These are phyloP conservation scores for Hydrophis major DNA, from an alignment of 2,797 vertebrate genomes.

Conservation along the genomic window DNA sequence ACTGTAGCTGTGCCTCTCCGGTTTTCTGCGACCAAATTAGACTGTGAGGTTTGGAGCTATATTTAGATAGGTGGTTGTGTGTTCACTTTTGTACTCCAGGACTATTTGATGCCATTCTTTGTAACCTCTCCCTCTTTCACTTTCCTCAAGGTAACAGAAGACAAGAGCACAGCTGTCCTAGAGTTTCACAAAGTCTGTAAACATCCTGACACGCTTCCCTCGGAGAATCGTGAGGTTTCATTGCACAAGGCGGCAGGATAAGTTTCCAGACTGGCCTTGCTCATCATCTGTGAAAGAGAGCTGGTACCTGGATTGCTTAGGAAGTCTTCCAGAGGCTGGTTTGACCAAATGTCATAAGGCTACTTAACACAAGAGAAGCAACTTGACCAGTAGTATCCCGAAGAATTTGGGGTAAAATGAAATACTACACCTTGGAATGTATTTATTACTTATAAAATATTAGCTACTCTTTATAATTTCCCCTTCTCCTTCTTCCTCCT, in stretches of 20 bases:
- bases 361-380: slow-evolving; percentile 43
- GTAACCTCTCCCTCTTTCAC: slow-evolving; percentile 57
- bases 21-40: slow-evolving; percentile 7
- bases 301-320: slow-evolving; percentile 59
- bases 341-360: slow-evolving; percentile 65
- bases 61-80: not conserved
- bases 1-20: not conserved
- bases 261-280: slow-evolving; percentile 46
- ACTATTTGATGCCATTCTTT: not conserved
- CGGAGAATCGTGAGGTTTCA: slow-evolving; percentile 71
- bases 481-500: slow-evolving; percentile 24
- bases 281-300: slow-evolving; percentile 67
- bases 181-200: slow-evolving; percentile 70
- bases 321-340: slow-evolving; percentile 67
- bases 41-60: slow-evolving; percentile 34
- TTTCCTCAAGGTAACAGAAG: slow-evolving; percentile 74
- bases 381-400: slow-evolving; percentile 42
- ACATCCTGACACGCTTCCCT: slow-evolving; percentile 67
- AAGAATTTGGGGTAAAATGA: slow-evolving; percentile 74
- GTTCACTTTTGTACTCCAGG: not conserved
- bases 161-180: slow-evolving; percentile 73
- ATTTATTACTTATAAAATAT: slow-evolving; percentile 84
- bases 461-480: slow-evolving; percentile 69
- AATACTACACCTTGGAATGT: slow-evolving; percentile 85
- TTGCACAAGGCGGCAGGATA: slow-evolving; percentile 70